Evolutionary conservation across 1,140 invertebrate species (phyloP), one percentile per base, ranked within the genome.

Genomic region (Eciton burchellii): DNA sequence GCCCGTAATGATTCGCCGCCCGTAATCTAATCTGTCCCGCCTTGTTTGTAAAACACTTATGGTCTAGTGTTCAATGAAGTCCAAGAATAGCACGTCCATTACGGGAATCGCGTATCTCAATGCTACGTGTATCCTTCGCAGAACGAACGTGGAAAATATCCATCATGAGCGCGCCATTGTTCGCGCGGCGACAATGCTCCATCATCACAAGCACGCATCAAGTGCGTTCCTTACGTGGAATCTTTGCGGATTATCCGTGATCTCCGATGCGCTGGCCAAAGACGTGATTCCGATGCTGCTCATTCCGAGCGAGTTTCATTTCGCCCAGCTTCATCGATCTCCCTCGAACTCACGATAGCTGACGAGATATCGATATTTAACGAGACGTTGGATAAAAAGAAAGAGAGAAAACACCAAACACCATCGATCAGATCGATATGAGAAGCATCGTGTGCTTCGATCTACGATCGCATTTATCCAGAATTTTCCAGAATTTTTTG

Each of bases 1-100:
- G 74, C 74, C 24, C 74, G 12, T 68, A 79, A 70, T 79, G 74
- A 79, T 21, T 79, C 63, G 62, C 26, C 57, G n/a, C 29, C 43
- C 43, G 26, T 79, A 70, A 79, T 79, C 74, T 79, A 79, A 79
- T 79, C 74, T 79, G 63, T 47, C 63, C 12, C 74, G 63, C 35
- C 49, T 29, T 79, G 63, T 79, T 79, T 79, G 63, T 79, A 70
- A 79, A 68, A 65, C 60, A 35, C 47, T 62, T 56, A 68, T n/a
- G 26, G 63, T 57, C 14, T 29, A 57, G n/a, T 29, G 49, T 79
- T 79, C 62, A 79, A 70, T 68, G 63, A 57, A 70, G 41, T 41
- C 74, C 74, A 19, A 70, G 74, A 77, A 77, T 66, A 77, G 35
- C 24, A 26, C 21, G n/a, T 21, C 35, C 24, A 52, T 77, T 68